A percentile compares a stretch with the other conserved stretches of the same genome.
These are phyloP conservation scores for Dendronephthya gigantea DNA, from an alignment of 64 coral and sea anemone genomes.

Conservation along the genomic window DNA sequence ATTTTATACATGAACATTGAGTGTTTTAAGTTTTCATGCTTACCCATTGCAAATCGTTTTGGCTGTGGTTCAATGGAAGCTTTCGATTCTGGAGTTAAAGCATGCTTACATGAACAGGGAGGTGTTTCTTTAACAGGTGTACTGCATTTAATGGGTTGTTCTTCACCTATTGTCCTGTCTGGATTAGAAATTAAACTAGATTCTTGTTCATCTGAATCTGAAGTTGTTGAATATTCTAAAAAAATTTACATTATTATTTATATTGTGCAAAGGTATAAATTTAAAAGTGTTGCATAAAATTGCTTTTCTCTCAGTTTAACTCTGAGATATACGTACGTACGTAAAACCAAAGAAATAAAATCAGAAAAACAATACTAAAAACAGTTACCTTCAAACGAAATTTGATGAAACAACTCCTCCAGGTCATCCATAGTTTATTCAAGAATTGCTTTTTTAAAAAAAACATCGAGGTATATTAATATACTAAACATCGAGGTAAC, in stretches of 20 bases:
- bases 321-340: no score
- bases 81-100: background rate
- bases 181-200: background rate
- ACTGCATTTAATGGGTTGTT: background rate
- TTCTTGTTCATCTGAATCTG: background rate
- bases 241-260: background rate
- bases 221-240: background rate
- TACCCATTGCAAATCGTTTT: background rate
- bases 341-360: no score
- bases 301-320: no score
- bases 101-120: background rate
- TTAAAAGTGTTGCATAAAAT: no score
- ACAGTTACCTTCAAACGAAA: background rate
- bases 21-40: background rate
- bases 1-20: background rate
- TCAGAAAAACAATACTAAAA: background rate
- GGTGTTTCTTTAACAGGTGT: conserved; percentile 6
- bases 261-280: background rate
- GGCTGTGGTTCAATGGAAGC: background rate
- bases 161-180: background rate
- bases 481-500: background rate
- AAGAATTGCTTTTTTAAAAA: no score
- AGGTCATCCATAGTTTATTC: background rate
- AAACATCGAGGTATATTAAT: background rate
- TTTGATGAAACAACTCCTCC: background rate